Base-by-base conservation (phyloP, 1,140 invertebrate genomes). In the Pachypeltis micranthus region DNA sequence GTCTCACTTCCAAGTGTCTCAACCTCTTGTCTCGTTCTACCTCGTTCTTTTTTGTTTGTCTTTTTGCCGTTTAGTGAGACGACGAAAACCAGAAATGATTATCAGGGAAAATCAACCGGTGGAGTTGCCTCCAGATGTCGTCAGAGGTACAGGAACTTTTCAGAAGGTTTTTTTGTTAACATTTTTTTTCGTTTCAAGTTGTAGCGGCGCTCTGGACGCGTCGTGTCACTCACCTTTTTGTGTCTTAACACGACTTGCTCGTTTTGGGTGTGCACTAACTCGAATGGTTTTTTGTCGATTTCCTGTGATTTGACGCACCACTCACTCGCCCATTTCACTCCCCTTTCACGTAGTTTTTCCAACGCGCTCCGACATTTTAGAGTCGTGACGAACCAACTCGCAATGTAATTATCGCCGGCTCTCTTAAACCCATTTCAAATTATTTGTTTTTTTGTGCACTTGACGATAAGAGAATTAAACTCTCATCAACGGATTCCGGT, bases 101-200 rank as follows among this genome's bases (percentile, higher is more conserved):
- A 93, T 95, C 70, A 83, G 90, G 69, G 91, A 95, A 78, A 93
- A 88, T 78, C 83, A 90, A 73, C 92, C 92, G 10, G 75, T 84
- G 67, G 89, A 93, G 73, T 78, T 94, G 69, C 91, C 91, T 62
- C 88, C 90, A 67, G 91, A 92, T 77, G 91, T 94, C 71, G 85
- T 91, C 65, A 84, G 91, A 87, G 88, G 89, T 92, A 83, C 74
- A 21, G 21, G 7, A 29, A 54, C 4, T 21, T 14, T 7, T 21
- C 47, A 12, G 23, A 54, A 54, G 21, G 23, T 54, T 14, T 4
- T 54, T 54, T 54, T 21, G 31, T 39, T 10, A 10, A 16, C 16
- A 10, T 39, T 39, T 39, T 39, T 39, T 39, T 39, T 39, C 16
- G 7, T 39, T 39, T 39, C 16, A n/a, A n/a, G n/a, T n/a, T n/a